Evolutionary conservation across 2,888 invertebrate species (phyloP).

Genomic region (Euzetes globulus): DNA sequence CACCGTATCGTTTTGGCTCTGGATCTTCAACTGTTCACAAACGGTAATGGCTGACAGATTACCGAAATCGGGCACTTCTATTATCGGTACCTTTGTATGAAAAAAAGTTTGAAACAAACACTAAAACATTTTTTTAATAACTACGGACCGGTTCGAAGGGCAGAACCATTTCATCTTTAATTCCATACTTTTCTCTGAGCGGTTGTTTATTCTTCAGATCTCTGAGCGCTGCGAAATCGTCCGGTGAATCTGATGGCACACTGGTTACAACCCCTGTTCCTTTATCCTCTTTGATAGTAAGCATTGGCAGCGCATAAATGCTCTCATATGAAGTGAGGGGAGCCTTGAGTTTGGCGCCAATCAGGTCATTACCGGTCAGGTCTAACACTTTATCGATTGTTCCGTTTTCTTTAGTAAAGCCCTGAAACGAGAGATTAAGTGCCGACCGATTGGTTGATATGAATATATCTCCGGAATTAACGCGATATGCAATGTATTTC

Average conservation of each 20-base stretch:
- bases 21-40: slow-evolving; percentile 84
- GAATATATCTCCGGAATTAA: slow-evolving; percentile 65
- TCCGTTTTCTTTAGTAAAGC: slow-evolving; percentile 72
- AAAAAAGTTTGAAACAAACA: slow-evolving; percentile 28
- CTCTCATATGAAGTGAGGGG: slow-evolving; percentile 73
- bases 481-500: slow-evolving; percentile 77
- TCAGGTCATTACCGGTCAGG: slow-evolving; percentile 56
- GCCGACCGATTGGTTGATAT: slow-evolving; percentile 82
- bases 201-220: slow-evolving; percentile 92
- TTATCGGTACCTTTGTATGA: slow-evolving; percentile 70
- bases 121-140: slow-evolving; percentile 42
- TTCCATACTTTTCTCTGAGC: slow-evolving; percentile 82
- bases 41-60: slow-evolving; percentile 71
- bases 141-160: slow-evolving; percentile 60
- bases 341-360: slow-evolving; percentile 75
- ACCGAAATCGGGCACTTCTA: slow-evolving; percentile 84
- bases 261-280: slow-evolving; percentile 97
- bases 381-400: slow-evolving; percentile 59
- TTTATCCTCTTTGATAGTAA: slow-evolving; percentile 94
- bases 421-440: slow-evolving; percentile 92
- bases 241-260: slow-evolving; percentile 97
- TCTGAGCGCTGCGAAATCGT: slow-evolving; percentile 89
- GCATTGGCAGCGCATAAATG: slow-evolving; percentile 92
- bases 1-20: slow-evolving; percentile 93
- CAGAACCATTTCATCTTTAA: slow-evolving; percentile 71